Conservation (phyloP, 2,113 vertebrate genomes). For the Trinectes maculatus region DNA sequence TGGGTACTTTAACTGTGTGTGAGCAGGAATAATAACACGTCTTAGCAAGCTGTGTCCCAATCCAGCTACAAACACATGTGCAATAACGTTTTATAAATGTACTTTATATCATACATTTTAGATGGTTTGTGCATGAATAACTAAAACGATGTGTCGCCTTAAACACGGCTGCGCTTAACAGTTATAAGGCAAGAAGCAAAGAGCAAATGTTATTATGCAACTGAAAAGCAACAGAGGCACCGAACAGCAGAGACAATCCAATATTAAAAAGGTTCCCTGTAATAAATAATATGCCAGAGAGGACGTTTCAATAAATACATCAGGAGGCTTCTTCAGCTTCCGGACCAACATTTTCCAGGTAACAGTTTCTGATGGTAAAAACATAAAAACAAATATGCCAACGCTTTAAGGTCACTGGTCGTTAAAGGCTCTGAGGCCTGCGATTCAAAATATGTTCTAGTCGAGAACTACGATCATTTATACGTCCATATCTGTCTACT, state of each 20-base stretch:
- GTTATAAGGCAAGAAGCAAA: neutral
- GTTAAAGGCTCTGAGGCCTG: neutral
- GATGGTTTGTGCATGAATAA: neutral
- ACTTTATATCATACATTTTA: neutral
- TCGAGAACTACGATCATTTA: no score
- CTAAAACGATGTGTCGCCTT: neutral
- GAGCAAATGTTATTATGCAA: neutral
- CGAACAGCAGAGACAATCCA: neutral
- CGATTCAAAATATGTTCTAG: no score
- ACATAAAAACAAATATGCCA: neutral
- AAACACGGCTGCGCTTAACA: neutral
- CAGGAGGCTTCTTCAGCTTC: neutral
- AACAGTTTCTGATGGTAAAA: neutral
- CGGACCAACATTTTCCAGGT: neutral
- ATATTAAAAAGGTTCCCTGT: neutral
- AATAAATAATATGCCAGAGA: neutral
- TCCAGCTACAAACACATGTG: neutral
- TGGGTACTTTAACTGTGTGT: neutral
- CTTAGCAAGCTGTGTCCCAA: neutral
- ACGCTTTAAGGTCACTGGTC: neutral
- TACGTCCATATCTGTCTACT: neutral
- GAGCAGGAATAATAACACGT: neutral
- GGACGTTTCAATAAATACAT: neutral
- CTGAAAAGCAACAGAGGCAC: neutral
- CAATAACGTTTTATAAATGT: neutral